A percentile compares a stretch with the other conserved stretches of the same genome.
Evolutionary conservation across 2,888 invertebrate genomes (phyloP).

Genomic region (Blastobasis lacticolella): DNA sequence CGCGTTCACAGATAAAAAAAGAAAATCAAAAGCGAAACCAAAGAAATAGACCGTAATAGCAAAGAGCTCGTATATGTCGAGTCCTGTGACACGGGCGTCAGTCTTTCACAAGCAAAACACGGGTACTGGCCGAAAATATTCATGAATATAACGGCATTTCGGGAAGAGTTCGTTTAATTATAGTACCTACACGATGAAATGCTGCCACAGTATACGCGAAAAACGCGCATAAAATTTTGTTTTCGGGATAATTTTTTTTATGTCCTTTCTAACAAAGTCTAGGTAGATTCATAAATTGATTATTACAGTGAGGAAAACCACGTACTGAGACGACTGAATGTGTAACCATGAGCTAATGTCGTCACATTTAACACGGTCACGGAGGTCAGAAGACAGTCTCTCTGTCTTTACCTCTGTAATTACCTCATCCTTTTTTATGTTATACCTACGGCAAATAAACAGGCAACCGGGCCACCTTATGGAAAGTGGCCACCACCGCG

Average conservation of each 20-base stretch:
- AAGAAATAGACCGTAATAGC: slow-evolving; percentile 31
- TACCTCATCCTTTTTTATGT: no score
- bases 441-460: no score
- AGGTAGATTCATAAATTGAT: no score
- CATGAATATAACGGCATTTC: slow-evolving; percentile 50
- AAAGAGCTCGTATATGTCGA: slow-evolving; percentile 41
- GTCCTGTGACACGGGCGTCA: slow-evolving; percentile 50
- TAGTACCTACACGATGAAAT: slow-evolving; percentile 41
- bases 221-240: not conserved
- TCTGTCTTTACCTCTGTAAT: no score
- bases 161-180: slow-evolving; percentile 50
- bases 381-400: no score
- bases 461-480: no score
- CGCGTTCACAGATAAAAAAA: not conserved
- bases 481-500: no score
- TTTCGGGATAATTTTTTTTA: not conserved
- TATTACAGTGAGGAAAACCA: no score
- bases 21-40: slow-evolving; percentile 3
- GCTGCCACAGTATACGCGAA: slow-evolving; percentile 23
- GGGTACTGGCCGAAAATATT: slow-evolving; percentile 46
- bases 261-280: no score
- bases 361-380: no score
- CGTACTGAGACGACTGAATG: no score
- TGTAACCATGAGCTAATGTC: no score
- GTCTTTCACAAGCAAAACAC: slow-evolving; percentile 40